These are phyloP conservation scores for Phragmatobia fuliginosa DNA, from an alignment of 2,888 invertebrate genomes.

Conservation along the genomic window DNA sequence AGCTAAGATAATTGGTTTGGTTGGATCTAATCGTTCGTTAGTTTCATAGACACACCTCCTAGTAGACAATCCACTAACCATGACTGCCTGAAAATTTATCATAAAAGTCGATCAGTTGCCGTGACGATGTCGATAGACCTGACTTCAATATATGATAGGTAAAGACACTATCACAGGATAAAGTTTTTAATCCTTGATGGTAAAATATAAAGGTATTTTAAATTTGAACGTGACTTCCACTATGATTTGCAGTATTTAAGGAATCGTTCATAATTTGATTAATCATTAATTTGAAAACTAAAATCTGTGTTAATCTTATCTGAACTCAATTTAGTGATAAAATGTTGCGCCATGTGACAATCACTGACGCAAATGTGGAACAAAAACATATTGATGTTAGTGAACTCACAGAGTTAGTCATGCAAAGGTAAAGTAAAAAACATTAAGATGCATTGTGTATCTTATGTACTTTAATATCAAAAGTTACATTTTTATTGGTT, in stretches of 20 bases:
- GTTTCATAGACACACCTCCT: not conserved
- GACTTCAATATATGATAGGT: not conserved
- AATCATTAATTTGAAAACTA: conserved; percentile 18
- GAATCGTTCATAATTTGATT: not conserved
- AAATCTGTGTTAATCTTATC: conserved; percentile 18
- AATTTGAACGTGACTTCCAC: not conserved
- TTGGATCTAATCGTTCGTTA: not conserved
- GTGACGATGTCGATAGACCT: not conserved
- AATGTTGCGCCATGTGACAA: conserved; percentile 21
- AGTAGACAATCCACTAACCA: not conserved
- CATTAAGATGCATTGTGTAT: not conserved
- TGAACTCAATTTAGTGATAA: conserved; percentile 20
- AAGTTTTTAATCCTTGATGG: not conserved
- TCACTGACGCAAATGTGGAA: conserved; percentile 34
- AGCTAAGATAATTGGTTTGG: not conserved
- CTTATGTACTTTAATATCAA: not conserved
- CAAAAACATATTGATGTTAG: conserved; percentile 32
- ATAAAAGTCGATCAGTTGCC: not conserved
- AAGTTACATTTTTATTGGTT: too few species aligned
- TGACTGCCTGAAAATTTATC: not conserved
- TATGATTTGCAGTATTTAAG: not conserved
- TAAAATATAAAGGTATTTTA: not conserved
- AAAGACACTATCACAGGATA: not conserved
- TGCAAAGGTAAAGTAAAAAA: not conserved
- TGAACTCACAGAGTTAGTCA: not conserved